phyloP scores from a whole-genome alignment of 2,888 invertebrate species.

The Leistus spinibarbis region DNA sequence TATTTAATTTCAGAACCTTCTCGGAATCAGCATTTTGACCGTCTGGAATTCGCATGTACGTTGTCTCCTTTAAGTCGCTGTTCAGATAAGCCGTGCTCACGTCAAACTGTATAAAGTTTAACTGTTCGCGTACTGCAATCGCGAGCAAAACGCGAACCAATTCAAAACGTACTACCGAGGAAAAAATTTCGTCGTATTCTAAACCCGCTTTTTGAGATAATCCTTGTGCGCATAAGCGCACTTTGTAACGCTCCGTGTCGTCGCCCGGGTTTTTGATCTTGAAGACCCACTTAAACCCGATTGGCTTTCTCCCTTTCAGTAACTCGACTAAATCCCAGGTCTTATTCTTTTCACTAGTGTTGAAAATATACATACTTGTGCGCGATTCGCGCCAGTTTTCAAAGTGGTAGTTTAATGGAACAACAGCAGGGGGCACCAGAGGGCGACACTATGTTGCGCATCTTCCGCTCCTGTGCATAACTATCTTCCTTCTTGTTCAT shows the following conservation, averaged over 20 bases:
- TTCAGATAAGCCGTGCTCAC: conserved; percentile 44
- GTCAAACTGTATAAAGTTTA: conserved; percentile 43
- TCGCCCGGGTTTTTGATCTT: not conserved
- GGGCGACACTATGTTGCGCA: too few relatives aligned
- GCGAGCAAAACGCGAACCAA: conserved; percentile 42
- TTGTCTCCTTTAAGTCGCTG: too few relatives aligned
- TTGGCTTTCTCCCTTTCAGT: not conserved
- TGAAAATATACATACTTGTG: too few relatives aligned
- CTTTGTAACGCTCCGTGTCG: conserved; percentile 3
- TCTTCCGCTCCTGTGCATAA: too few relatives aligned
- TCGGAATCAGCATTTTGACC: too few relatives aligned
- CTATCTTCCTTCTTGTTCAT: too few relatives aligned
- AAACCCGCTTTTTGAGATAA: conserved; percentile 3
- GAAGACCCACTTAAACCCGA: not conserved
- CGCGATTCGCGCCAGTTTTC: too few relatives aligned
- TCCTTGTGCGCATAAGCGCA: not conserved
- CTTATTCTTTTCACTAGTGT: conserved; percentile 5
- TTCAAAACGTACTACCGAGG: not conserved
- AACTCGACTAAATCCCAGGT: conserved; percentile 8
- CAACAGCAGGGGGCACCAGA: too few relatives aligned
- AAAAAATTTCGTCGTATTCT: conserved; percentile 11
- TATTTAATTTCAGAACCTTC: too few relatives aligned
- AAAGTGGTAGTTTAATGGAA: too few relatives aligned
- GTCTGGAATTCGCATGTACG: conserved; percentile 45
- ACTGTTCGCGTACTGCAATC: conserved; percentile 39